A percentile compares a stretch with the other conserved stretches of the same genome.
These are phyloP conservation scores for Achatina immaculata DNA, from an alignment of 1,140 invertebrate species.

Conservation along the genomic window DNA sequence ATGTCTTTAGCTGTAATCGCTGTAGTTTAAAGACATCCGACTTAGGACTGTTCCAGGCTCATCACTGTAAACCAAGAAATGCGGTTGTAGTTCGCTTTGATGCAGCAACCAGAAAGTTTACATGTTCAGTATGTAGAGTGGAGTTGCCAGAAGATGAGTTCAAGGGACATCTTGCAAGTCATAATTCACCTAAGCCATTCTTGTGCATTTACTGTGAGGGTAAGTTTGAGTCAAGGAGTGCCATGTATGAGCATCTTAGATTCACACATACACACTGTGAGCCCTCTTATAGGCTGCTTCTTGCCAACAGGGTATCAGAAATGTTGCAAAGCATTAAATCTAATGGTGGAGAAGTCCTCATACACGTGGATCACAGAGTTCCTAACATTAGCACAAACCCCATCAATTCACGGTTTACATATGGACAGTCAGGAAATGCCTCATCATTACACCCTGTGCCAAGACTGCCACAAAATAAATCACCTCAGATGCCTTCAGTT, in stretches of 20 bases:
- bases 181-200: background rate
- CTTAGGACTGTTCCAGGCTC: background rate
- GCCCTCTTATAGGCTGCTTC: background rate
- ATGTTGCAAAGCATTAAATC: background rate
- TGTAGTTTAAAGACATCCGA: slow-evolving; percentile 17
- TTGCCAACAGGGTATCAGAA: background rate
- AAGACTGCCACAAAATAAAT: too few relatives aligned
- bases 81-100: background rate
- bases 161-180: background rate
- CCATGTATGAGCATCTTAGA: background rate
- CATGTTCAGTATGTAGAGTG: slow-evolving; percentile 8
- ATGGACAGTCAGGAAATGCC: too few relatives aligned
- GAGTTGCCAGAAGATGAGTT: slow-evolving; percentile 9
- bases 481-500: too few relatives aligned
- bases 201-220: background rate
- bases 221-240: background rate
- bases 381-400: too few relatives aligned
- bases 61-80: slow-evolving; percentile 10
- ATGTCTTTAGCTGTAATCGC: background rate
- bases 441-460: too few relatives aligned
- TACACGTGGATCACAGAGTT: too few relatives aligned
- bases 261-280: background rate
- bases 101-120: background rate
- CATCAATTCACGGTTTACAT: too few relatives aligned
- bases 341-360: background rate